These are phyloP conservation scores for Campoletis raptor DNA, from an alignment of 2,888 invertebrate genomes.

Conservation along the genomic window DNA sequence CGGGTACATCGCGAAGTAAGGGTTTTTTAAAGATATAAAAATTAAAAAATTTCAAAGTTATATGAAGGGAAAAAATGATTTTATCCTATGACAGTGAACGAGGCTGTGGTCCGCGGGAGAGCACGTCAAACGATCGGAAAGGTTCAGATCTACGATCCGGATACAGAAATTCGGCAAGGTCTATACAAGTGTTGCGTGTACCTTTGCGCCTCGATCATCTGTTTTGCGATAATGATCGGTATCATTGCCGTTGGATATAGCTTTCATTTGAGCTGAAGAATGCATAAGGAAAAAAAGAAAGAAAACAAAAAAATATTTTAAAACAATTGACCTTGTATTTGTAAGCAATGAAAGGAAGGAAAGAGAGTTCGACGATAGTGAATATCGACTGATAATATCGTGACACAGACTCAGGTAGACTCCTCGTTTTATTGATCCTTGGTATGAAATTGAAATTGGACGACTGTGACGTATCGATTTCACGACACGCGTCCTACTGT, in stretches of 20 bases:
- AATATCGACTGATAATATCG: conserved; percentile 36
- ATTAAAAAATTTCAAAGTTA: background rate
- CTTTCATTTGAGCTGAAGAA: background rate
- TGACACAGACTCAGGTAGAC: conserved; percentile 39
- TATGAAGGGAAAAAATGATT: background rate
- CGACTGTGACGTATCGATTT: conserved; percentile 80
- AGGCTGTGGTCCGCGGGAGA: background rate
- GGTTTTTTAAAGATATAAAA: background rate
- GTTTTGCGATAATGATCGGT: conserved; percentile 54
- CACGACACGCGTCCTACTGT: conserved; percentile 78
- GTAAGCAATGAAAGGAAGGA: background rate
- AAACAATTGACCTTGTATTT: background rate
- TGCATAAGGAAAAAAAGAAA: background rate
- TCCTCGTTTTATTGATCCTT: conserved; percentile 74
- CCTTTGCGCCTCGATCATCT: conserved; percentile 66
- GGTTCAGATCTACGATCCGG: conserved; percentile 6
- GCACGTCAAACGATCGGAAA: conserved; percentile 7
- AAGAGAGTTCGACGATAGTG: conserved; percentile 10
- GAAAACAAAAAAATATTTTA: background rate
- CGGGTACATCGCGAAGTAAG: conserved; percentile 27
- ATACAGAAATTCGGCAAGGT: conserved; percentile 38
- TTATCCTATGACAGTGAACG: conserved; percentile 13
- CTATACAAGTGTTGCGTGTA: conserved; percentile 68
- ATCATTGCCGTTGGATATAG: background rate
- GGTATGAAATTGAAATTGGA: conserved; percentile 79